Base-by-base conservation (phyloP, 2,797 vertebrate species). In the Chrysocyon brachyurus region DNA sequence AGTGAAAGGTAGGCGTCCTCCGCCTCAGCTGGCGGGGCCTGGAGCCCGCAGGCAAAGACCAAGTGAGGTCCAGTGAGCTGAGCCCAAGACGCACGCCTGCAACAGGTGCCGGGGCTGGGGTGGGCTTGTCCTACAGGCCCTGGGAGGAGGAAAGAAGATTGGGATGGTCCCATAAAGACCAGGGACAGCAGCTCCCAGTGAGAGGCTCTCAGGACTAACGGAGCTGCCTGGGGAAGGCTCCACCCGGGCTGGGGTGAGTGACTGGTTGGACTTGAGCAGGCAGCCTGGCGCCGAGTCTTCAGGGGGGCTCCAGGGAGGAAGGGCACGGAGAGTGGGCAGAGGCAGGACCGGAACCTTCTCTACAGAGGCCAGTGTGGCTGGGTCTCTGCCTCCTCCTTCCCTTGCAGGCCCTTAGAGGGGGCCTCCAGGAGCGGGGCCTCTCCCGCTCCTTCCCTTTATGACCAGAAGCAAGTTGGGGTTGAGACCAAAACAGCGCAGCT, bases 21-120 rank as follows among this genome's bases (percentile, higher is more conserved):
- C 12, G 1, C n/a, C 8, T 28, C 57, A 2, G 19, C 40, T 2
- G 17, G 8, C 11, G 1, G 73, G 0, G 4, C 10, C 0, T 2
- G 14, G 54, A 52, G 15, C 3, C 28, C 57, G 33, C 46, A 36
- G 59, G 24, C 21, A 66, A 72, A 46, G 0, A 6, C 14, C 19
- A 10, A 2, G 2, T 3, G 33, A 36, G 7, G 15, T 10, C 16
- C 6, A 22, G 3, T 31, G 22, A 2, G 26, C 28, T 15, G 57
- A n/a, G n/a, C 26, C 28, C 8, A 59, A 0, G 14, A 21, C 10
- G 3, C 19, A 1, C 2, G 21, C 28, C 16, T 57, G 56, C 87
- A 19, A 11, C 52, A 6, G 61, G 19, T 28, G n/a, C 4, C 3
- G 5, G 54, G 46, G 24, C 21, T 46, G 46, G 63, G 63, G 1